Evolutionary conservation across 2,888 invertebrate species (phyloP).

Genomic region (Cerceris rybyensis): DNA sequence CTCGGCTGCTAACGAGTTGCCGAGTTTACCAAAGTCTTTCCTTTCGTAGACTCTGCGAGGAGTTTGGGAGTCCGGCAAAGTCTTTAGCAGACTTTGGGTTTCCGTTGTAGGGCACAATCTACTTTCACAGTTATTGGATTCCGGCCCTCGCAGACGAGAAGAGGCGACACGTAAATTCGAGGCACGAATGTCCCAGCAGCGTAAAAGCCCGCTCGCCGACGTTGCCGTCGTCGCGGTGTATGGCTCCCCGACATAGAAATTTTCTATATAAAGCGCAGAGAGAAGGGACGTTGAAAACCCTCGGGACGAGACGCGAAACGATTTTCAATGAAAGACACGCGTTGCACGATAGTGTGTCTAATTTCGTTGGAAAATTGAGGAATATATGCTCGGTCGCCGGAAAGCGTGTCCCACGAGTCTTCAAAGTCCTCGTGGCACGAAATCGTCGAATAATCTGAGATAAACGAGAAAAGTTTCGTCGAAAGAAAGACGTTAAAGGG

Average conservation of each 20-base stretch:
- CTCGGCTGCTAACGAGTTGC: slow-evolving; percentile 42
- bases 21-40: slow-evolving; percentile 54
- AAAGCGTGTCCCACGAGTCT: not conserved
- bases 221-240: not conserved
- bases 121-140: slow-evolving; percentile 60
- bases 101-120: slow-evolving; percentile 37
- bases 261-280: too few species aligned
- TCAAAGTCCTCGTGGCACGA: not conserved
- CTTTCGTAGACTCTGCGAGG: slow-evolving; percentile 26
- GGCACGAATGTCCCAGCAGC: slow-evolving; percentile 13
- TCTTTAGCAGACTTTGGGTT: slow-evolving; percentile 32
- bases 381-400: not conserved
- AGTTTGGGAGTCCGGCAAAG: slow-evolving; percentile 22
- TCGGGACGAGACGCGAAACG: not conserved
- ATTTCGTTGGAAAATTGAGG: not conserved
- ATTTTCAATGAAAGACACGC: not conserved
- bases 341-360: not conserved
- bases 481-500: not conserved
- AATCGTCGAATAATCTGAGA: not conserved
- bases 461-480: not conserved
- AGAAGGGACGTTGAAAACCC: too few species aligned
- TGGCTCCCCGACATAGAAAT: not conserved
- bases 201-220: slow-evolving; percentile 9
- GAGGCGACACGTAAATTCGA: slow-evolving; percentile 31
- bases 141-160: slow-evolving; percentile 36